A percentile compares a stretch with the other conserved stretches of the same genome.
Evolutionary conservation across 2,888 invertebrate genomes (phyloP).

Genomic region (Phortica magna): DNA sequence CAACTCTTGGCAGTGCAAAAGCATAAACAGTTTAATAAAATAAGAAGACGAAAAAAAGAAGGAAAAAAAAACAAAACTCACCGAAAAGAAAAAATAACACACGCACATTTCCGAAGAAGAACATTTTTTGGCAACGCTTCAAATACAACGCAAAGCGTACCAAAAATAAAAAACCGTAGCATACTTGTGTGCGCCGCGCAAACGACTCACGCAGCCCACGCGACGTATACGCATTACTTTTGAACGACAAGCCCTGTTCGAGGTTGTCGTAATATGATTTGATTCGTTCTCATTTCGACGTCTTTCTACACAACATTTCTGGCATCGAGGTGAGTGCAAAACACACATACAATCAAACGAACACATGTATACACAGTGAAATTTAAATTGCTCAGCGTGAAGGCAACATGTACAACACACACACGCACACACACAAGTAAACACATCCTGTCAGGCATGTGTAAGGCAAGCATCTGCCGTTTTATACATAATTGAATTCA

Average conservation of each 20-base stretch:
- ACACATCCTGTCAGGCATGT: background rate
- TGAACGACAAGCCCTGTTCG: slow-evolving; percentile 38
- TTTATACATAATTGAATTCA: slow-evolving; percentile 62
- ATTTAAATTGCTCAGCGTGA: slow-evolving; percentile 29
- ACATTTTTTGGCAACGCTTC: background rate
- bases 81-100: slow-evolving; percentile 28
- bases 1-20: slow-evolving; percentile 31
- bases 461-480: background rate
- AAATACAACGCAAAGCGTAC: background rate
- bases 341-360: too few relatives aligned
- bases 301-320: slow-evolving; percentile 30
- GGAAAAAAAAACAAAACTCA: slow-evolving; percentile 31
- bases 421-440: background rate
- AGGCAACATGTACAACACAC: background rate
- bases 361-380: slow-evolving; percentile 24
- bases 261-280: slow-evolving; percentile 59
- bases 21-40: slow-evolving; percentile 40
- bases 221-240: slow-evolving; percentile 19
- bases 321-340: slow-evolving; percentile 55
- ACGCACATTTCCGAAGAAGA: background rate
- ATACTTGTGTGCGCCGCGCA: slow-evolving; percentile 11
- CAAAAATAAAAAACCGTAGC: background rate
- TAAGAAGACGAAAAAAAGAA: slow-evolving; percentile 19
- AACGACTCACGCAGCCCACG: background rate
- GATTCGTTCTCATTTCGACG: slow-evolving; percentile 40